Evolutionary conservation across 1,140 invertebrate genomes (phyloP).

Genomic region (Bombyx mandarina): DNA sequence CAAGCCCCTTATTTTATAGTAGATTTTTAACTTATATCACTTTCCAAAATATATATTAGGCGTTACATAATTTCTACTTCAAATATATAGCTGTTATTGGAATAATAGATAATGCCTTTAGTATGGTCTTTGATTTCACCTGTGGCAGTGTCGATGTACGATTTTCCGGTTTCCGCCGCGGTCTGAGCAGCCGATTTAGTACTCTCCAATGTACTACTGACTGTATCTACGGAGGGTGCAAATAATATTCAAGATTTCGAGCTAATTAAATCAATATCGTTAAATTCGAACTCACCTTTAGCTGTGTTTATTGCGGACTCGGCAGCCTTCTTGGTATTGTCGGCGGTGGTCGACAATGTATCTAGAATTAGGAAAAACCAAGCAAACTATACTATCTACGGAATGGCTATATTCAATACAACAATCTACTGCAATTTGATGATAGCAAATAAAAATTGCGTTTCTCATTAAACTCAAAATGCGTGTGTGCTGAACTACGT

Average conservation of each 20-base stretch:
- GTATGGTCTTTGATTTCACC: constrained; percentile 16
- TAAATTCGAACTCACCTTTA: constrained; percentile 26
- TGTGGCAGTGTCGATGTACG: constrained; percentile 24
- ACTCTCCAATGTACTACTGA: constrained; percentile 20
- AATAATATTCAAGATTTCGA: constrained; percentile 5
- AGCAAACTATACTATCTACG: background rate
- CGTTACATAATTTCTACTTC: background rate
- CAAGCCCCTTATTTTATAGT: too few relatives aligned
- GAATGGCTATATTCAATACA: too few relatives aligned
- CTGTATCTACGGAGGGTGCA: constrained; percentile 20
- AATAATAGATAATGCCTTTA: background rate
- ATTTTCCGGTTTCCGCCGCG: constrained; percentile 27
- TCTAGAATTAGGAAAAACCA: constrained; percentile 36
- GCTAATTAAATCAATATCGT: constrained; percentile 1
- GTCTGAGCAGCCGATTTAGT: constrained; percentile 22
- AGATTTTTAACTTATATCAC: too few relatives aligned
- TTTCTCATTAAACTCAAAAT: too few relatives aligned
- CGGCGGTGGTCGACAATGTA: constrained; percentile 49
- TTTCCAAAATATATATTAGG: background rate
- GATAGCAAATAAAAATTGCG: too few relatives aligned
- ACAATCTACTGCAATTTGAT: too few relatives aligned
- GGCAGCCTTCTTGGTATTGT: constrained; percentile 55
- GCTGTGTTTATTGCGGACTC: constrained; percentile 43
- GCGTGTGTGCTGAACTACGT: too few relatives aligned
- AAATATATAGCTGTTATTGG: background rate